Conservation (phyloP, 2,113 vertebrate species). For the Poicephalus meyeri region DNA sequence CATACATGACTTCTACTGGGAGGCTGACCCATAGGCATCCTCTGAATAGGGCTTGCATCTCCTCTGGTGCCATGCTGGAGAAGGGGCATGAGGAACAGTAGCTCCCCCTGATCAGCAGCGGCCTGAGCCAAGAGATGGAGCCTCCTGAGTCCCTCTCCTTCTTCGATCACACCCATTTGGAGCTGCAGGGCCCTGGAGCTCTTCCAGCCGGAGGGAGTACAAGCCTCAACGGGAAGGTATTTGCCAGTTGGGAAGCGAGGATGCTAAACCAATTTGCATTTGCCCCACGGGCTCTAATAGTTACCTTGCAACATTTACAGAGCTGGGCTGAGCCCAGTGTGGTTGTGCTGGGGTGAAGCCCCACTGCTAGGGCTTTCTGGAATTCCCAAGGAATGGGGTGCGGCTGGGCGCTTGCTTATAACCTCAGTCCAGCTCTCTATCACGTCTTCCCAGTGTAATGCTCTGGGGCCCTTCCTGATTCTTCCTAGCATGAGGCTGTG, state of each 20-base stretch:
- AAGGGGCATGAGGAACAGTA: not conserved
- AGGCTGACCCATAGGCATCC: not conserved
- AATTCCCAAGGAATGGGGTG: slow-evolving; percentile 53
- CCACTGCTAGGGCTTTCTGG: slow-evolving; percentile 42
- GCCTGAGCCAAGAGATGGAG: not conserved
- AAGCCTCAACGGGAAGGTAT: slow-evolving; percentile 28
- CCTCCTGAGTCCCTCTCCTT: not conserved
- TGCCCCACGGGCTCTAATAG: slow-evolving; percentile 15
- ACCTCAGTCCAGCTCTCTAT: not conserved
- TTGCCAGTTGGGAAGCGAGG: slow-evolving; percentile 39
- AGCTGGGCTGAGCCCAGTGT: not conserved
- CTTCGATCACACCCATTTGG: slow-evolving; percentile 7
- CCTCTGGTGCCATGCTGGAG: not conserved
- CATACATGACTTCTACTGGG: not conserved
- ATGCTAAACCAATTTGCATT: slow-evolving; percentile 35
- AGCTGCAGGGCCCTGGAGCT: slow-evolving; percentile 21
- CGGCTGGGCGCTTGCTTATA: not conserved
- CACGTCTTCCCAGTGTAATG: not conserved
- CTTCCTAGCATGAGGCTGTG: not conserved
- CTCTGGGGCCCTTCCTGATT: not conserved
- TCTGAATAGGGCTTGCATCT: not conserved
- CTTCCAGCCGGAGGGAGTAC: not conserved
- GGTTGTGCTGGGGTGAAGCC: slow-evolving; percentile 40
- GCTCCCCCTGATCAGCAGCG: not conserved
- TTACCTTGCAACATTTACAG: slow-evolving; percentile 60